Percentiles rank a stretch among this genome's conserved stretches.
These are phyloP conservation scores for Polypedilum pembai DNA, from an alignment of 1,140 invertebrate genomes.

Conservation along the genomic window DNA sequence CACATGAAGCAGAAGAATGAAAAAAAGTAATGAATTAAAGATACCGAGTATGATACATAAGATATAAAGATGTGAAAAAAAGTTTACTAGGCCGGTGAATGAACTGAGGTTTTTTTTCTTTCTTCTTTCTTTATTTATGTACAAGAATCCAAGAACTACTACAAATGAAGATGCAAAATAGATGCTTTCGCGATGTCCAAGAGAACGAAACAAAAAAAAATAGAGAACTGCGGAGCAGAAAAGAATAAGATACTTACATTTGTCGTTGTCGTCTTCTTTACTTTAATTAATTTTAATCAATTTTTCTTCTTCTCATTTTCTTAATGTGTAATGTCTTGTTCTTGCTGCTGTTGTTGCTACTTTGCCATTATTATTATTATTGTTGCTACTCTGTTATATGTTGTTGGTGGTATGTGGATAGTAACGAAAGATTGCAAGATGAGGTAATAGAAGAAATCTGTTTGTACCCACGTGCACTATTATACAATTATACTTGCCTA, in stretches of 20 bases:
- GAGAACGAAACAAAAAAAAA: background rate
- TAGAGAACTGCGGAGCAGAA: background rate
- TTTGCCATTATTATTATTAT: background rate
- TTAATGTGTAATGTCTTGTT: too few relatives aligned
- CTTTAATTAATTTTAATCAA: conserved; percentile 15
- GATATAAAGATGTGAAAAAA: background rate
- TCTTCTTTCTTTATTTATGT: conserved; percentile 1
- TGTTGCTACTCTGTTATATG: background rate
- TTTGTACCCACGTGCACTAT: conserved; percentile 15
- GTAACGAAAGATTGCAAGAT: background rate
- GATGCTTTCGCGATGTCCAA: conserved; percentile 3
- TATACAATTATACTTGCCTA: conserved; percentile 1
- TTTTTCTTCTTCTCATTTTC: background rate
- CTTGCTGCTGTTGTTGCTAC: too few relatives aligned
- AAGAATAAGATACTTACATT: background rate
- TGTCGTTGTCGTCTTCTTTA: background rate
- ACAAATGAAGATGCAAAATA: conserved; percentile 18
- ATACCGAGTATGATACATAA: conserved; percentile 1
- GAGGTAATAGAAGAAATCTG: background rate
- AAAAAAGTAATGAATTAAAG: conserved; percentile 15
- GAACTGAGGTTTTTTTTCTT: conserved; percentile 15
- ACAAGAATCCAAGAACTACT: background rate
- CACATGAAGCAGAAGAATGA: background rate
- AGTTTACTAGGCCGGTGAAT: conserved; percentile 15
- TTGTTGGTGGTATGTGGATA: background rate